Percentiles rank a stretch among this genome's conserved stretches.
These are phyloP conservation scores for Stegana nigrithorax DNA, from an alignment of 2,888 invertebrate genomes.

Conservation along the genomic window DNA sequence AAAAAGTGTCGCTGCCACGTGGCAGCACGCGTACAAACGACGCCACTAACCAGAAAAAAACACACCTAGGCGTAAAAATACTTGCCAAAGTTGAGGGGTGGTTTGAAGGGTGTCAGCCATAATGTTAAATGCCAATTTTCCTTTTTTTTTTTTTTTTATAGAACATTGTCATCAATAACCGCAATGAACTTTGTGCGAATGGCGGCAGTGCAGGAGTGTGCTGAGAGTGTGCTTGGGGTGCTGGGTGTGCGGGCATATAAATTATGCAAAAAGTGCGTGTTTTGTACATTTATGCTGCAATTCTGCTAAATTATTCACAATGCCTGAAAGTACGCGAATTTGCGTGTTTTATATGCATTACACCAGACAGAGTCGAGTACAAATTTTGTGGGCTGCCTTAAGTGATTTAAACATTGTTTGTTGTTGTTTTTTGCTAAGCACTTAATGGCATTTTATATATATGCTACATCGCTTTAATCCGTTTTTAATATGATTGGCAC, in stretches of 20 bases:
- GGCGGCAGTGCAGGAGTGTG: not conserved
- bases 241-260: slow-evolving; percentile 16
- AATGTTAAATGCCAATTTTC: slow-evolving; percentile 29
- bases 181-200: slow-evolving; percentile 33
- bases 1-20: slow-evolving; percentile 42
- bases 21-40: slow-evolving; percentile 24
- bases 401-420: too few species aligned
- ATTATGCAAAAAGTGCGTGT: slow-evolving; percentile 36
- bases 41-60: too few species aligned
- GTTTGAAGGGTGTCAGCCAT: too few species aligned
- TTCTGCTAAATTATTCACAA: slow-evolving; percentile 15
- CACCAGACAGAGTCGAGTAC: too few species aligned
- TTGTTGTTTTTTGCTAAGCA: too few species aligned
- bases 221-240: not conserved
- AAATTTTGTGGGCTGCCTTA: too few species aligned
- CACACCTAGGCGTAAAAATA: too few species aligned
- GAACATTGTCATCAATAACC: slow-evolving; percentile 18
- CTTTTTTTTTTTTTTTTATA: not conserved
- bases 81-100: too few species aligned
- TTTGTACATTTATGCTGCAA: slow-evolving; percentile 9
- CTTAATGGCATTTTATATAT: too few species aligned
- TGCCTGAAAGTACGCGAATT: not conserved
- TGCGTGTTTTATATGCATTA: not conserved
- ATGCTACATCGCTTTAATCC: too few species aligned
- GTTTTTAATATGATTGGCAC: too few species aligned